A percentile compares a stretch with the other conserved stretches of the same genome.
Evolutionary conservation across 2,797 vertebrate genomes (phyloP).

Genomic region (Percopsis omiscomaycus): DNA sequence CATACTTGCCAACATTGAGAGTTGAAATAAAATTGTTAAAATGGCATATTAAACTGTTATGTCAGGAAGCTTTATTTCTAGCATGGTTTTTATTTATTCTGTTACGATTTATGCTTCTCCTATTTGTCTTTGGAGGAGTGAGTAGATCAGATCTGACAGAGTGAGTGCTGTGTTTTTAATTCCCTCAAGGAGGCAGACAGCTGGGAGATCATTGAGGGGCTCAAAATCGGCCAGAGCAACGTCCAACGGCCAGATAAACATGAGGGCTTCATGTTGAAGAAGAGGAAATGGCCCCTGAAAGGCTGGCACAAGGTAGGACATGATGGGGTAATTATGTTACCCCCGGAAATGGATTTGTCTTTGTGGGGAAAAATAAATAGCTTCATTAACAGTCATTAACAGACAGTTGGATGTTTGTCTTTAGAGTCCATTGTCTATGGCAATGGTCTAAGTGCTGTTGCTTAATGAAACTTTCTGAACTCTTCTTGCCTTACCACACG

Average conservation of each 20-base stretch:
- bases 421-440: constrained; percentile 23
- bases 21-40: no score
- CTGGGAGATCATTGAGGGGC: constrained; percentile 98
- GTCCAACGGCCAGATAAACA: constrained; percentile 97
- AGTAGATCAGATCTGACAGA: constrained; percentile 39
- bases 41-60: no score
- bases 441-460: not conserved
- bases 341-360: constrained; percentile 1
- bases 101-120: not conserved
- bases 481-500: not conserved
- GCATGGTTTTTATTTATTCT: constrained; percentile 20
- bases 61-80: no score
- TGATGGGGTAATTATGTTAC: constrained; percentile 11
- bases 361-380: constrained; percentile 10
- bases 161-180: constrained; percentile 37
- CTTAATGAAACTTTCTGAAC: constrained; percentile 21
- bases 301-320: constrained; percentile 96
- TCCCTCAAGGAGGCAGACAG: constrained; percentile 88
- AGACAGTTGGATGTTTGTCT: constrained; percentile 17
- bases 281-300: constrained; percentile 99
- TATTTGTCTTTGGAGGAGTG: constrained; percentile 14
- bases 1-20: no score
- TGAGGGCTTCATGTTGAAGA: constrained; percentile 99
- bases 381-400: not conserved
- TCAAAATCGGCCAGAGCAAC: constrained; percentile 97